Evolutionary conservation across 2,888 invertebrate genomes (phyloP).

Genomic region (Muschampia plurimacula): DNA sequence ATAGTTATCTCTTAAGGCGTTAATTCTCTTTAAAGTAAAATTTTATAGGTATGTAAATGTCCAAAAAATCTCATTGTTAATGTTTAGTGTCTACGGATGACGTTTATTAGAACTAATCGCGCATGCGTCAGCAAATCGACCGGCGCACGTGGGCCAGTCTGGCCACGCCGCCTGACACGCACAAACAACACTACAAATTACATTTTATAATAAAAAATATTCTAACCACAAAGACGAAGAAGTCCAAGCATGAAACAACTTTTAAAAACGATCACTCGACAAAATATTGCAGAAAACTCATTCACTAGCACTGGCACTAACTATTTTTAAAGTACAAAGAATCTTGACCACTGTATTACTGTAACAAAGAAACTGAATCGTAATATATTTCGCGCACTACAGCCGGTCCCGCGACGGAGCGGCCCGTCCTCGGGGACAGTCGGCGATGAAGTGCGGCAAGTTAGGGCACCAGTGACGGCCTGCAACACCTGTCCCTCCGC

Average conservation of each 20-base stretch:
- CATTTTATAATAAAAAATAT: not conserved
- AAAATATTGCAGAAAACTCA: constrained; percentile 7
- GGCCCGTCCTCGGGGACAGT: constrained; percentile 47
- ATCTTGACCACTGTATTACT: not conserved
- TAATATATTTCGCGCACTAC: constrained; percentile 24
- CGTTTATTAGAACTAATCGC: not conserved
- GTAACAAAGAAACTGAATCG: constrained; percentile 8
- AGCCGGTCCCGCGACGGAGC: constrained; percentile 6
- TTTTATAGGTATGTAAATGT: not conserved
- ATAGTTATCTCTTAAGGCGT: no score
- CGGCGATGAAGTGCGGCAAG: constrained; percentile 58
- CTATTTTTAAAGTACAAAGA: not conserved
- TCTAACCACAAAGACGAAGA: constrained; percentile 4
- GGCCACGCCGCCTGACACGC: constrained; percentile 47
- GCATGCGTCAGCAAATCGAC: constrained; percentile 42
- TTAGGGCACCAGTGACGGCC: constrained; percentile 51
- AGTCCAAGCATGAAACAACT: constrained; percentile 8
- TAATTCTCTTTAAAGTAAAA: no score
- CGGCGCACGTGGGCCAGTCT: constrained; percentile 66
- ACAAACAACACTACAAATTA: constrained; percentile 48
- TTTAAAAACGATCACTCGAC: constrained; percentile 19
- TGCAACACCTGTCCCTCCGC: constrained; percentile 75
- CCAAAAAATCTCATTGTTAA: not conserved
- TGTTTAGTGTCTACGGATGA: not conserved
- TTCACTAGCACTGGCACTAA: constrained; percentile 9